Conservation (phyloP, 1,140 invertebrate genomes). For the Leptopilina clavipes region DNA sequence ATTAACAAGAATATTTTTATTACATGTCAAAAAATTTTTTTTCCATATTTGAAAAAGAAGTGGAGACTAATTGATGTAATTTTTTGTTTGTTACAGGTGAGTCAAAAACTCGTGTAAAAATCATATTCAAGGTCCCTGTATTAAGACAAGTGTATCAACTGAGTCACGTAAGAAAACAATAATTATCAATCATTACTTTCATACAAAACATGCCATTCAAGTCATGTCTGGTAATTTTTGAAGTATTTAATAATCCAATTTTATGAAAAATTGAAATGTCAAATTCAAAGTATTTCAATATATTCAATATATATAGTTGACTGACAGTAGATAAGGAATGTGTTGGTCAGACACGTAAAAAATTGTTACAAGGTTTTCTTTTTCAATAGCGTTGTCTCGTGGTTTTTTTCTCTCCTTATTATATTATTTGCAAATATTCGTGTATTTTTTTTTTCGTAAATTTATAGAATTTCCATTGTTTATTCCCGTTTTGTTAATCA, state of each 20-base stretch:
- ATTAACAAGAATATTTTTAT: too few relatives aligned
- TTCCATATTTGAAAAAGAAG: too few relatives aligned
- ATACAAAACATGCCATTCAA: neutral
- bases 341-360: neutral
- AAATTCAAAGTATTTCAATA: too few relatives aligned
- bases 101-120: neutral
- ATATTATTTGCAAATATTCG: too few relatives aligned
- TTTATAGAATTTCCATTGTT: neutral
- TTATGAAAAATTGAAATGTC: too few relatives aligned
- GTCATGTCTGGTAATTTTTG: neutral
- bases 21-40: too few relatives aligned
- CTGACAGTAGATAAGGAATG: neutral
- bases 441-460: neutral
- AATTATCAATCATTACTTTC: too few relatives aligned
- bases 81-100: neutral
- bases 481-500: neutral
- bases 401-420: neutral
- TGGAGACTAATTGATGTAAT: neutral
- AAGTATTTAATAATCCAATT: too few relatives aligned
- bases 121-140: neutral
- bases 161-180: neutral
- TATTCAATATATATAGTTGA: too few relatives aligned
- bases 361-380: neutral
- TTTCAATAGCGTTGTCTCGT: neutral
- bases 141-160: neutral